A percentile compares a stretch with the other conserved stretches of the same genome.
Evolutionary conservation across 2,797 vertebrate genomes (phyloP).

Genomic region (Halcyon badia): DNA sequence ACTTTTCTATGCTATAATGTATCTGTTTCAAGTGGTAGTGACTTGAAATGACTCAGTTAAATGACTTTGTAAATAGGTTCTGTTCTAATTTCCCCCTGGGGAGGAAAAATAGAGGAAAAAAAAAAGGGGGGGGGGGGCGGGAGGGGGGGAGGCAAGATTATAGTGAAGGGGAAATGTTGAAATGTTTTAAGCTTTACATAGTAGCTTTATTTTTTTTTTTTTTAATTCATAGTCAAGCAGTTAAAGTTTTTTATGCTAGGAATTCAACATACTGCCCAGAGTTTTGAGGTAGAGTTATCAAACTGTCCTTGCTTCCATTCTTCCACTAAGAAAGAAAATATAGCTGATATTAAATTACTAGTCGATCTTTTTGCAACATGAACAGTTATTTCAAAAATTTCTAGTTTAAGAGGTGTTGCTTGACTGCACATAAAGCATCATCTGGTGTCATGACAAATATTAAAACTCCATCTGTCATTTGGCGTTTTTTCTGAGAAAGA

Average conservation of each 20-base stretch:
- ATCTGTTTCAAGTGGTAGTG: not conserved
- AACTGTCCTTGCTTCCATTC: not conserved
- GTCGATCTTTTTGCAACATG: not conserved
- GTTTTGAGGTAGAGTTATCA: not conserved
- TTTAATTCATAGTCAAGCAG: not conserved
- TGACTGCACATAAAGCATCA: not conserved
- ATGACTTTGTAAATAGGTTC: not conserved
- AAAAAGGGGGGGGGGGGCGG: not conserved
- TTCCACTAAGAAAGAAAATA: not conserved
- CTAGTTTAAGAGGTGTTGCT: not conserved
- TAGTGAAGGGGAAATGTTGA: not conserved
- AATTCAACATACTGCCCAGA: not conserved
- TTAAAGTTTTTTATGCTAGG: not conserved
- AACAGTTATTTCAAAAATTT: too few relatives aligned
- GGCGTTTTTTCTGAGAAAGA: not conserved
- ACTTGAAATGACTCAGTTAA: not conserved
- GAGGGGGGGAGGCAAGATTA: not conserved
- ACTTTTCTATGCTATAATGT: not conserved
- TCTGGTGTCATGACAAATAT: conserved; percentile 18
- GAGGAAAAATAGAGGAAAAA: not conserved
- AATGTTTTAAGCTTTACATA: not conserved
- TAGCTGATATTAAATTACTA: not conserved
- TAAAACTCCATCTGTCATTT: conserved; percentile 50
- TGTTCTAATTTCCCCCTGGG: not conserved
- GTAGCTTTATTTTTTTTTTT: not conserved